Percentiles rank a stretch among this genome's conserved stretches.
phyloP scores from a whole-genome alignment of 2,113 vertebrate genomes.

The Nannospalax galili region DNA sequence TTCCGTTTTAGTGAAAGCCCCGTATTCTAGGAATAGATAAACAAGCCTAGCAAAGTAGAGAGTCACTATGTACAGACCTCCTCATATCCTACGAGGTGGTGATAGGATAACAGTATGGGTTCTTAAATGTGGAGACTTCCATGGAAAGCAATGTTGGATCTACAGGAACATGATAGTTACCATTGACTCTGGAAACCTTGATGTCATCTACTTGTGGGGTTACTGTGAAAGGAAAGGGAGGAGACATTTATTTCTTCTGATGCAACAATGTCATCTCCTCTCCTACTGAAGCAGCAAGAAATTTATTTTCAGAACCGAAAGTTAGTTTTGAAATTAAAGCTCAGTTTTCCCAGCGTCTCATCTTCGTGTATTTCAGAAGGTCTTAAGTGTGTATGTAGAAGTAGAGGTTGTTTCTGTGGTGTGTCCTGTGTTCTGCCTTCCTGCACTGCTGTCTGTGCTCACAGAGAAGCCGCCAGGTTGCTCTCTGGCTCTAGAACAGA shows the following conservation, averaged over 20 bases:
- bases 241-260: background rate
- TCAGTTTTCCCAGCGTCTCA: background rate
- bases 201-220: background rate
- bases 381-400: background rate
- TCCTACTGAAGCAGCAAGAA: background rate
- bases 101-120: background rate
- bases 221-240: background rate
- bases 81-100: background rate
- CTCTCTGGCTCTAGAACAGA: background rate
- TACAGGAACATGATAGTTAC: background rate
- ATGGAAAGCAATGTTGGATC: background rate
- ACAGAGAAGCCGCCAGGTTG: background rate
- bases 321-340: slow-evolving; percentile 27
- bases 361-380: background rate
- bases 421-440: background rate
- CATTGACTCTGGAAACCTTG: background rate
- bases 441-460: background rate
- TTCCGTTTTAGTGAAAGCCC: background rate
- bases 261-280: background rate
- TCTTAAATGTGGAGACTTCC: background rate
- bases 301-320: slow-evolving; percentile 24
- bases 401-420: background rate
- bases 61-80: background rate
- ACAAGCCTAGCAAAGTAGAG: background rate
- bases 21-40: background rate